Base-by-base conservation (phyloP, 2,797 vertebrate species). In the Dendrocincla fuliginosa region DNA sequence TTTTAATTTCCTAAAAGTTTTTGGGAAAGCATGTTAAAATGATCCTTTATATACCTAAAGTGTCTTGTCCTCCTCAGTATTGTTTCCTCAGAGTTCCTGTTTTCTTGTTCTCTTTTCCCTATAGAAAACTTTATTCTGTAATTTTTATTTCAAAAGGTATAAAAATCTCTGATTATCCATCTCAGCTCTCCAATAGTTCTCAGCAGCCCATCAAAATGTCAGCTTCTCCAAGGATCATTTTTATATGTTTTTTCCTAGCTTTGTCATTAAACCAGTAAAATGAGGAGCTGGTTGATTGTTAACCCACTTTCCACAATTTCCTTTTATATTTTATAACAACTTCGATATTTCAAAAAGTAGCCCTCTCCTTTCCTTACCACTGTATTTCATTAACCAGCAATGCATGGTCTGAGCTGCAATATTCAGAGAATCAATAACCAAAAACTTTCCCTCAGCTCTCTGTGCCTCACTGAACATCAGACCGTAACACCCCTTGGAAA, bases 381-480 rank as follows among this genome's bases (percentile, higher is more conserved):
- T 14, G 30, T 11, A 41, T 86, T 83, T 77, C 5, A 9, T 60
- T 61, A 80, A 23, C 55, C 65, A 91, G 71, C 73, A 84, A 8
- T 5, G 41, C 85, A 63, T 2, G 10, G 82, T 89, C 93, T 52
- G 85, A 96, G 71, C 89, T 80, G 28, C 49, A 65, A 14, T 83
- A 32, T 50, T 87, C 71, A 91, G 47, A 47, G 70, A 93, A 93
- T 90, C 96, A 93, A 94, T 82, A 92, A 93, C 69, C 84, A 88
- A 94, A 96, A 96, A 59, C 92, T 84, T 79, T 4, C 95, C 85
- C 92, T 95, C 91, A 71, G 74, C 91, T 81, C 87, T 71, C 73
- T 24, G 25, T 55, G 83, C 68, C 80, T 90, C 39, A 3, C 68
- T 70, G 64, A 93, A 65, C 68, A 57, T 33, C 90, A 75, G 53